Evolutionary conservation across 2,888 invertebrate genomes (phyloP), one percentile per base, ranked within the genome.

Genomic region (Stenoptilia bipunctidactyla): DNA sequence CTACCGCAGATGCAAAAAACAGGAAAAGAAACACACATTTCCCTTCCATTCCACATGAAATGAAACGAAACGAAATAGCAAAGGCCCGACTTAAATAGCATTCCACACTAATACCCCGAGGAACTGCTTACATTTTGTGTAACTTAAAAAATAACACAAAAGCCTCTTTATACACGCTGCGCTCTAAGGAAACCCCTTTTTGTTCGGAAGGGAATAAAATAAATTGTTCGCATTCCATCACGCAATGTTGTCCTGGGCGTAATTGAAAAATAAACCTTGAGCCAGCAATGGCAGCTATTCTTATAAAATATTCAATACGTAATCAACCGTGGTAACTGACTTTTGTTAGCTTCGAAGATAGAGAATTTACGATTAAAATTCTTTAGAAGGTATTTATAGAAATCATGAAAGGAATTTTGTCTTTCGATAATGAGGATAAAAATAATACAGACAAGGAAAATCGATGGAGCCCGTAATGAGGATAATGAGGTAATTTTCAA

Each of bases 161-260:
- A 47, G 45, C 50, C 45, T 37, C 40, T 52, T 53, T 56, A 51
- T 46, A 45, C 49, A 55, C 51, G 49, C 54, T 55, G 50, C 51
- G 50, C 43, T 48, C 40, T 40, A 46, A 47, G 52, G 51, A 42
- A 51, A 56, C 58, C 56, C 63, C 51, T 55, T 64, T 65, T 59
- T 61, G 57, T 60, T 57, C 58, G 48, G 35, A 15, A 45, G 45
- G 47, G 60, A 65, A 52, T 62, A 57, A 66, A 66, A 69, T 61
- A 65, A 65, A 69, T 69, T 56, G 63, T 60, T 58, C 51, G 49
- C 59, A 52, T 65, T 59, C 56, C 56, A 53, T 61, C 58, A 58
- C 59, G 49, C 48, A 46, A 39, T 44, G 39, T 38, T 41, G 53
- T 51, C 57, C 55, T 54, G 51, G 40, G 41, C 40, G 53, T 57